These are phyloP conservation scores for Saxidomus purpurata DNA, from an alignment of 1,140 invertebrate genomes.

Conservation along the genomic window DNA sequence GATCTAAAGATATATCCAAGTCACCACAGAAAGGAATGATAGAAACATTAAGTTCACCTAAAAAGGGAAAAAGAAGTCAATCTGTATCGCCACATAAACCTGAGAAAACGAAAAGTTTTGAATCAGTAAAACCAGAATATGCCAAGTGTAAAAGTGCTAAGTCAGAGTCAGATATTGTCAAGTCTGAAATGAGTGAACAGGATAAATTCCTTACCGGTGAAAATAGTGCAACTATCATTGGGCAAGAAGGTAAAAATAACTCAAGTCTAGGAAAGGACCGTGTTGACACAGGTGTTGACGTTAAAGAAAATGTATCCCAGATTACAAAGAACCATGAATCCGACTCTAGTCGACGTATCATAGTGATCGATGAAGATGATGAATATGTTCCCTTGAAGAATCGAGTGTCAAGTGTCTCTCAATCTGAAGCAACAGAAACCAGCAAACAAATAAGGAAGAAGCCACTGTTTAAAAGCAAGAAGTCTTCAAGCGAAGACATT, in stretches of 20 bases:
- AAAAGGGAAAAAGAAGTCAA: not conserved
- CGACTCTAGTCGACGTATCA: not conserved
- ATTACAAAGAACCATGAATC: too few relatives aligned
- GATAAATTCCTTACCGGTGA: not conserved
- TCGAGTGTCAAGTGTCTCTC: not conserved
- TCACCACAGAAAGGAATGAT: not conserved
- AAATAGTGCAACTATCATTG: not conserved
- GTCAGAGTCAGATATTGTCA: too few relatives aligned
- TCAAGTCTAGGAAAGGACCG: not conserved
- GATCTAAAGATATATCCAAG: slow-evolving; percentile 18
- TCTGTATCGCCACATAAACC: not conserved
- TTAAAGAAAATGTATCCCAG: too few relatives aligned
- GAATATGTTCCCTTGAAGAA: not conserved
- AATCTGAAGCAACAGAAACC: not conserved
- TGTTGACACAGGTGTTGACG: too few relatives aligned
- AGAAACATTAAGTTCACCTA: not conserved
- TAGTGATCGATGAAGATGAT: not conserved
- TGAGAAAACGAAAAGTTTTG: not conserved
- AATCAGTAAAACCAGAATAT: not conserved
- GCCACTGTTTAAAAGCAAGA: slow-evolving; percentile 48
- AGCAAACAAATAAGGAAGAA: slow-evolving; percentile 21
- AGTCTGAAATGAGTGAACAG: too few relatives aligned
- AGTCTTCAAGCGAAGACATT: not conserved
- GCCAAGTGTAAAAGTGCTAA: not conserved
- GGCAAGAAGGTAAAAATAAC: too few relatives aligned